Percentiles rank a stretch among this genome's conserved stretches.
These are phyloP conservation scores for Xestia rhomboidea DNA, from an alignment of 2,888 invertebrate genomes.

Conservation along the genomic window DNA sequence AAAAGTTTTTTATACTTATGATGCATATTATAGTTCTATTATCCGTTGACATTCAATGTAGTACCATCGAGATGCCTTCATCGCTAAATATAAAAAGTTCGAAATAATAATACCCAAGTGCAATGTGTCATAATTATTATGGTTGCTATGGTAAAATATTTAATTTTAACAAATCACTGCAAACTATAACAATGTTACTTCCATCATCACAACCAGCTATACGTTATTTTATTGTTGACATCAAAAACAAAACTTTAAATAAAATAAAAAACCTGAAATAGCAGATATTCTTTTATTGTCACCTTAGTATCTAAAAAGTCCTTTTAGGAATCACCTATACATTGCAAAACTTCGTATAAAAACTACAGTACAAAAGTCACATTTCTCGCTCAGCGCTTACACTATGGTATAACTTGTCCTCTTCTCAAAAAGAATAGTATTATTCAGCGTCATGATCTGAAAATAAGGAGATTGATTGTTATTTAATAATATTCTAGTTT, in stretches of 20 bases:
- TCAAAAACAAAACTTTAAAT: constrained; percentile 83
- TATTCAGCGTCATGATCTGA: constrained; percentile 80
- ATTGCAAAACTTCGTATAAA: constrained; percentile 43
- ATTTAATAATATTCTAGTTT: neutral
- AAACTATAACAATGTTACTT: constrained; percentile 52
- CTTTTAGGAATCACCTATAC: constrained; percentile 35
- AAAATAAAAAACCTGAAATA: constrained; percentile 84
- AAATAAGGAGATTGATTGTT: constrained; percentile 54
- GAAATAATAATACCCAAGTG: constrained; percentile 40
- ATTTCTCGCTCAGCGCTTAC: constrained; percentile 17
- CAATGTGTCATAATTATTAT: constrained; percentile 44
- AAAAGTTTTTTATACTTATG: constrained; percentile 49
- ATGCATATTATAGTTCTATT: constrained; percentile 57
- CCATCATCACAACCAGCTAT: constrained; percentile 65
- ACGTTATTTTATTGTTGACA: constrained; percentile 81
- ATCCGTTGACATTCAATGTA: constrained; percentile 59
- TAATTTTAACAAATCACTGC: constrained; percentile 40
- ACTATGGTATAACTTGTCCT: constrained; percentile 18
- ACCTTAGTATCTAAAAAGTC: constrained; percentile 58
- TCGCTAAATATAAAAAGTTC: constrained; percentile 43
- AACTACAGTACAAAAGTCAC: constrained; percentile 45
- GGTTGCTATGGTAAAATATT: constrained; percentile 24
- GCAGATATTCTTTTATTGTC: constrained; percentile 82
- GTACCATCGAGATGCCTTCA: constrained; percentile 54
- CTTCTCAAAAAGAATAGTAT: constrained; percentile 12